phyloP scores from a whole-genome alignment of 2,113 vertebrate genomes.

The Apteryx mantelli region DNA sequence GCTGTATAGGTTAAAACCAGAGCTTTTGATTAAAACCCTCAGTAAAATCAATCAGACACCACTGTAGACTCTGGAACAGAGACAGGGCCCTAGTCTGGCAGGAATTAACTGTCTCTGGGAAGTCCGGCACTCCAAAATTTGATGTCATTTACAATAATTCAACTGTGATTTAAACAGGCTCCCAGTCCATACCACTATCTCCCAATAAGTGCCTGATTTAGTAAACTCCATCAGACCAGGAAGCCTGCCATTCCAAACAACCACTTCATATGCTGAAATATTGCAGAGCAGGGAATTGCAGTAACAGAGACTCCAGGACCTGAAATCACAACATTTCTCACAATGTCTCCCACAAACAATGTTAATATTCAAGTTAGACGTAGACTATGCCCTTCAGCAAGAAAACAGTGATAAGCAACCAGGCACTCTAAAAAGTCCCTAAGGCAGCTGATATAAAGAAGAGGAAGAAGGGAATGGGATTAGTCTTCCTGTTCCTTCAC shows the following conservation, averaged over 20 bases:
- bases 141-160: slow-evolving; percentile 63
- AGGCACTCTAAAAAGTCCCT: background rate
- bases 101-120: slow-evolving; percentile 35
- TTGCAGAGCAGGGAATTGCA: background rate
- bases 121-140: slow-evolving; percentile 41
- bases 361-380: background rate
- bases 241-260: slow-evolving; percentile 58
- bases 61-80: slow-evolving; percentile 39
- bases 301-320: background rate
- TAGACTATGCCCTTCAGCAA: background rate
- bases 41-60: slow-evolving; percentile 40
- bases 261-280: slow-evolving; percentile 21
- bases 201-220: slow-evolving; percentile 41
- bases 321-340: slow-evolving; percentile 19
- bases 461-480: background rate
- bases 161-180: slow-evolving; percentile 55
- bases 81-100: slow-evolving; percentile 42
- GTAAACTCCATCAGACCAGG: slow-evolving; percentile 39
- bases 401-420: background rate
- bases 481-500: background rate
- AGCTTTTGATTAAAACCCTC: slow-evolving; percentile 34
- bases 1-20: slow-evolving; percentile 20
- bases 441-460: background rate
- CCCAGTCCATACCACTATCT: slow-evolving; percentile 48
- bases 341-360: background rate